A percentile compares a stretch with the other conserved stretches of the same genome.
Conservation (phyloP, 2,888 invertebrate species). For the Himalopsyche tibetana region DNA sequence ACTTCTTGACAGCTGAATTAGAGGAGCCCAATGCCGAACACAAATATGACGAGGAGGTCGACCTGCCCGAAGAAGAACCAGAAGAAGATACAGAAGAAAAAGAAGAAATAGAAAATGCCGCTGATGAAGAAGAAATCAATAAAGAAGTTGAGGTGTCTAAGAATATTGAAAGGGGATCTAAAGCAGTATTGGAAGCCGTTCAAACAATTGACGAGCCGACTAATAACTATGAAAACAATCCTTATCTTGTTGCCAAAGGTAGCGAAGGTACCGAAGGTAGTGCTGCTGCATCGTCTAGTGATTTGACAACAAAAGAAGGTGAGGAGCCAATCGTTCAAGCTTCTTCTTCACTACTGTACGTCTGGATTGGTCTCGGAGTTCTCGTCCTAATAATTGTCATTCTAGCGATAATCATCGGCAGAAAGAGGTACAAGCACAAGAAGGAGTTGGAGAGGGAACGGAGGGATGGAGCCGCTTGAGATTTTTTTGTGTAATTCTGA, state of each 20-base stretch:
- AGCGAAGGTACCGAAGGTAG: conserved; percentile 49
- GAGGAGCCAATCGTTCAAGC: conserved; percentile 49
- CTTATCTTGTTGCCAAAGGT: conserved; percentile 59
- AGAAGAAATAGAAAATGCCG: conserved; percentile 27
- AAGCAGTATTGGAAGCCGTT: not conserved
- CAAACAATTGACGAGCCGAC: conserved; percentile 18
- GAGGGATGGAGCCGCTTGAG: conserved; percentile 68
- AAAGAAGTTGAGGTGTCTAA: conserved; percentile 7
- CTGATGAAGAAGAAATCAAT: conserved; percentile 46
- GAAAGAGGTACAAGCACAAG: conserved; percentile 75
- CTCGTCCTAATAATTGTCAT: conserved; percentile 71
- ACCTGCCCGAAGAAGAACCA: conserved; percentile 69
- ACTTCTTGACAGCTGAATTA: conserved; percentile 76
- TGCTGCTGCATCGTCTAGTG: conserved; percentile 62
- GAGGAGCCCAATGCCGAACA: conserved; percentile 65
- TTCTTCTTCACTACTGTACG: conserved; percentile 68
- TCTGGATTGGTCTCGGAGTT: conserved; percentile 76
- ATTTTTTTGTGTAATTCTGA: conserved; percentile 66
- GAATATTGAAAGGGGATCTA: not conserved
- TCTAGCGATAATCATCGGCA: conserved; percentile 74
- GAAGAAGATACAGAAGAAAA: conserved; percentile 67
- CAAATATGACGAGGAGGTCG: conserved; percentile 68
- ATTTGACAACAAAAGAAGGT: conserved; percentile 49
- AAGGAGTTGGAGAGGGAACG: conserved; percentile 75
- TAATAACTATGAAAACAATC: conserved; percentile 55